A percentile compares a stretch with the other conserved stretches of the same genome.
These are phyloP conservation scores for Erannis defoliaria DNA, from an alignment of 2,888 invertebrate genomes.

Conservation along the genomic window DNA sequence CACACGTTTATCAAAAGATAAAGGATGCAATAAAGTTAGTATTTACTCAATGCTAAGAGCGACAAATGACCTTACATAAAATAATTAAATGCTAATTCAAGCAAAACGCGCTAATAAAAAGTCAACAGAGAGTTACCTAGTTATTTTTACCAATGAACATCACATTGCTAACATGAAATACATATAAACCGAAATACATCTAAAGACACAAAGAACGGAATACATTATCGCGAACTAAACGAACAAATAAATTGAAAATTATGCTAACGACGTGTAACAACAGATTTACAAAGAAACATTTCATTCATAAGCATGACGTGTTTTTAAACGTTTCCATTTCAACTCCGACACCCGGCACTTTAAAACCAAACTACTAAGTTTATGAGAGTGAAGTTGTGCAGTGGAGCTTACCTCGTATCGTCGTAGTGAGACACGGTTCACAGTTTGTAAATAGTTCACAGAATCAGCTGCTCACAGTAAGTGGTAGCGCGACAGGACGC, in stretches of 20 bases:
- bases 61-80: conserved; percentile 23
- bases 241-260: conserved; percentile 35
- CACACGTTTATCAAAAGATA: conserved; percentile 27
- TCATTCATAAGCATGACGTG: conserved; percentile 40
- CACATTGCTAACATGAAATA: conserved; percentile 28
- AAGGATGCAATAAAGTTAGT: conserved; percentile 29
- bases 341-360: not conserved
- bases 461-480: conserved; percentile 39
- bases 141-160: conserved; percentile 43
- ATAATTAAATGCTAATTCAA: conserved; percentile 34
- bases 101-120: conserved; percentile 32
- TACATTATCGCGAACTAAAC: conserved; percentile 27
- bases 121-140: conserved; percentile 25
- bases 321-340: conserved; percentile 27
- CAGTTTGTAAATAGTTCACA: conserved; percentile 22
- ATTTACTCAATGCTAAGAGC: conserved; percentile 25
- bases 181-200: conserved; percentile 27
- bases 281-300: conserved; percentile 37
- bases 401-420: conserved; percentile 37
- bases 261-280: conserved; percentile 37
- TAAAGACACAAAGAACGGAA: conserved; percentile 27
- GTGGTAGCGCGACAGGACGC: conserved; percentile 47
- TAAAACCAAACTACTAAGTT: conserved; percentile 2
- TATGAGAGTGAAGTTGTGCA: not conserved
- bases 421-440: conserved; percentile 34